phyloP scores from a whole-genome alignment of 2,888 invertebrate species.

The Euplagia quadripunctaria region DNA sequence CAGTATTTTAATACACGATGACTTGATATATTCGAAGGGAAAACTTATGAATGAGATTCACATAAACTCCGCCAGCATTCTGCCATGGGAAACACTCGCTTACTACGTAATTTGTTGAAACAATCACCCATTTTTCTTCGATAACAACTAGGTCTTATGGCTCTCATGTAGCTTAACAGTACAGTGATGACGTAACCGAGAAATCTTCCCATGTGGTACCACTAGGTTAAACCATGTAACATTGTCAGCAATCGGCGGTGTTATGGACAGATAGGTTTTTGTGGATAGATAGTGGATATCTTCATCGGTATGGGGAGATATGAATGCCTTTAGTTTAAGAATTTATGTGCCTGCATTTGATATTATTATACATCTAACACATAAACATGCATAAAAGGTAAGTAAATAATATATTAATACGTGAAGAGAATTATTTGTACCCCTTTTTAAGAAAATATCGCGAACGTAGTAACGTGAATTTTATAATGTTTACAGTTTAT shows the following conservation, averaged over 20 bases:
- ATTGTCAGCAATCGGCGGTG: background rate
- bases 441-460: too few relatives aligned
- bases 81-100: constrained; percentile 50
- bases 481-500: too few relatives aligned
- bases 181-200: constrained; percentile 42
- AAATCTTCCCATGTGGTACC: constrained; percentile 39
- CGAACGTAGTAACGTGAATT: too few relatives aligned
- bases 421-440: too few relatives aligned
- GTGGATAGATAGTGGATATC: too few relatives aligned
- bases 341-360: background rate
- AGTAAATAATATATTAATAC: too few relatives aligned
- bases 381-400: too few relatives aligned
- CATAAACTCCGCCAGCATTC: constrained; percentile 34
- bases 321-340: too few relatives aligned
- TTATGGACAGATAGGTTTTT: background rate
- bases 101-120: constrained; percentile 50
- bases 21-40: constrained; percentile 27
- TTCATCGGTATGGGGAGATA: too few relatives aligned
- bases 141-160: constrained; percentile 44
- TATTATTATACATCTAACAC: too few relatives aligned
- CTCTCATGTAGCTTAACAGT: constrained; percentile 44
- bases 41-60: constrained; percentile 48
- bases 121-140: constrained; percentile 44
- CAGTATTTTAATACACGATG: background rate
- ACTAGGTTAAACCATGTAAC: background rate